phyloP scores from a whole-genome alignment of 2,888 invertebrate species.

The Iselma pallidipennis region DNA sequence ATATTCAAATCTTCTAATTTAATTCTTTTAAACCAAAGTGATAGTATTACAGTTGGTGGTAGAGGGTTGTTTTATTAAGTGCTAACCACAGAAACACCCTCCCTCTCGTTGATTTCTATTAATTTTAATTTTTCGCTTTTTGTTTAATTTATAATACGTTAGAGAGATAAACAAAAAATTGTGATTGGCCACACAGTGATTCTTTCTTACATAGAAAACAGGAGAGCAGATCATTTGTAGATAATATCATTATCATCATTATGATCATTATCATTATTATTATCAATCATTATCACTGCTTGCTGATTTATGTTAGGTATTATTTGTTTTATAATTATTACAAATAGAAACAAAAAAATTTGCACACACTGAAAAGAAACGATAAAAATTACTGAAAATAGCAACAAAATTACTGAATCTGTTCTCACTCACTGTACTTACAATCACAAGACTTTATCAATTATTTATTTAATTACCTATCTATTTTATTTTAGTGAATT shows the following conservation, averaged over 20 bases:
- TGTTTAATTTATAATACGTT: slow-evolving; percentile 29
- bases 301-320: background rate
- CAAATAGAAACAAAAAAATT: background rate
- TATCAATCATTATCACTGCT: background rate
- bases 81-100: slow-evolving; percentile 38
- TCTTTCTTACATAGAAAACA: background rate
- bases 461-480: no score
- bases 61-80: slow-evolving; percentile 33
- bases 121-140: slow-evolving; percentile 31
- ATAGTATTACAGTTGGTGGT: background rate
- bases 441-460: slow-evolving; percentile 36
- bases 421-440: slow-evolving; percentile 42
- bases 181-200: slow-evolving; percentile 46
- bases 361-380: no score
- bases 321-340: background rate
- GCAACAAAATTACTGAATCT: slow-evolving; percentile 22
- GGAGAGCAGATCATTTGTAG: slow-evolving; percentile 1
- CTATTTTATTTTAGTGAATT: no score
- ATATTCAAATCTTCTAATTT: background rate
- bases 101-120: background rate
- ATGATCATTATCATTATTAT: background rate
- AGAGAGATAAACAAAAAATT: slow-evolving; percentile 20
- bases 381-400: no score
- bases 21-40: background rate
- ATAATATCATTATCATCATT: background rate